Conservation (phyloP, 2,797 vertebrate species). For the Scarus forsteni region DNA sequence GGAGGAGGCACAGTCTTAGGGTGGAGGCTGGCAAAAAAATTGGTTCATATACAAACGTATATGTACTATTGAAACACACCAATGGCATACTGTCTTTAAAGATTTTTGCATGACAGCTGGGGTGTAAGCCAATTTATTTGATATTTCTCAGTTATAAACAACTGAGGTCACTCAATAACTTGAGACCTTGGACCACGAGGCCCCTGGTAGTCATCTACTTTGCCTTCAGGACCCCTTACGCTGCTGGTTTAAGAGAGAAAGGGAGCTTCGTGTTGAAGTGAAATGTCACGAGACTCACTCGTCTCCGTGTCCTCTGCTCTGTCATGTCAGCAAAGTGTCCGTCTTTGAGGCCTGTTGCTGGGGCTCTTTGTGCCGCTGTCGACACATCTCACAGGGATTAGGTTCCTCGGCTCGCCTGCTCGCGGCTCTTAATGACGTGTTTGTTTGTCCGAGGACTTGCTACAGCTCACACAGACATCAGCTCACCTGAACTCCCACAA, state of each 20-base stretch:
- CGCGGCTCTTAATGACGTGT: constrained; percentile 58
- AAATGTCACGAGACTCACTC: constrained; percentile 6
- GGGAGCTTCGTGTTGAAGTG: constrained; percentile 5
- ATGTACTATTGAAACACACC: no score
- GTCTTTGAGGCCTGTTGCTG: constrained; percentile 43
- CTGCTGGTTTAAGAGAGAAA: constrained; percentile 7
- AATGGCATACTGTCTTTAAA: no score
- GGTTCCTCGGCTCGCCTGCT: constrained; percentile 55
- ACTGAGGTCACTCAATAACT: no score
- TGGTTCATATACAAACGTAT: no score
- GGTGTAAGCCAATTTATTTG: no score
- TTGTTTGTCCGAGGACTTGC: constrained; percentile 58
- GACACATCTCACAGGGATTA: constrained; percentile 70
- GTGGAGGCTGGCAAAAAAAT: no score
- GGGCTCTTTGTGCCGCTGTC: constrained; percentile 64
- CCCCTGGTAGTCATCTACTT: no score
- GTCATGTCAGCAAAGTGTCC: constrained; percentile 64
- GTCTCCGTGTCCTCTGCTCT: constrained; percentile 25
- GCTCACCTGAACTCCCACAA: constrained; percentile 36
- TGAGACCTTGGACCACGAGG: no score
- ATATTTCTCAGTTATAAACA: no score
- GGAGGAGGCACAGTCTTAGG: no score
- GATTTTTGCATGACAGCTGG: no score
- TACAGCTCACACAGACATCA: constrained; percentile 51
- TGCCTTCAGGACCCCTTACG: no score